phyloP scores from a whole-genome alignment of 2,113 vertebrate genomes.

The Nibea albiflora region DNA sequence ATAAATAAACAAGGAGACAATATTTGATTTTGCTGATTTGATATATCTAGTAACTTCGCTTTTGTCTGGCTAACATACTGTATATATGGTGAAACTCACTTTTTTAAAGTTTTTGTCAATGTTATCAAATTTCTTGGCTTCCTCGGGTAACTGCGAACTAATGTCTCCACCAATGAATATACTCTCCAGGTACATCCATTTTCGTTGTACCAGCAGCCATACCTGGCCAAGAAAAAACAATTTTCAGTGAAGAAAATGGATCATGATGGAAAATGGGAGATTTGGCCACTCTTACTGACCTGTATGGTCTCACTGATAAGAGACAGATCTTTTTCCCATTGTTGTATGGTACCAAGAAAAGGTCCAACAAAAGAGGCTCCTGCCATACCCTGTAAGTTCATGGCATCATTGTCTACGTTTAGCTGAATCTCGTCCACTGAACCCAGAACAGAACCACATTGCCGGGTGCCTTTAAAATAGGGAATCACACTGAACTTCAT shows the following conservation, averaged over 20 bases:
- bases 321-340: constrained; percentile 93
- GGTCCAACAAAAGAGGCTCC: constrained; percentile 94
- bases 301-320: constrained; percentile 94
- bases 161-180: constrained; percentile 96
- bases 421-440: constrained; percentile 91
- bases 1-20: neutral
- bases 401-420: constrained; percentile 90
- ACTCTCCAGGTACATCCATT: constrained; percentile 98
- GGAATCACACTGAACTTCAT: constrained; percentile 90
- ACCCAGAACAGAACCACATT: constrained; percentile 90
- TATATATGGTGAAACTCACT: constrained; percentile 77
- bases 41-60: neutral
- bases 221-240: constrained; percentile 80
- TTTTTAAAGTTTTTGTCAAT: constrained; percentile 91
- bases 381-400: constrained; percentile 93
- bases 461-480: constrained; percentile 91
- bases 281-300: constrained; percentile 78
- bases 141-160: constrained; percentile 91
- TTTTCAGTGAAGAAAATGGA: neutral
- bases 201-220: constrained; percentile 94
- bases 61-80: neutral
- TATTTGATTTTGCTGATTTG: constrained; percentile 8
- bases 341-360: constrained; percentile 88
- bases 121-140: constrained; percentile 94
- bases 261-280: constrained; percentile 1